A percentile compares a stretch with the other conserved stretches of the same genome.
phyloP scores from a whole-genome alignment of 2,797 vertebrate species.

The Naso thynnoides region DNA sequence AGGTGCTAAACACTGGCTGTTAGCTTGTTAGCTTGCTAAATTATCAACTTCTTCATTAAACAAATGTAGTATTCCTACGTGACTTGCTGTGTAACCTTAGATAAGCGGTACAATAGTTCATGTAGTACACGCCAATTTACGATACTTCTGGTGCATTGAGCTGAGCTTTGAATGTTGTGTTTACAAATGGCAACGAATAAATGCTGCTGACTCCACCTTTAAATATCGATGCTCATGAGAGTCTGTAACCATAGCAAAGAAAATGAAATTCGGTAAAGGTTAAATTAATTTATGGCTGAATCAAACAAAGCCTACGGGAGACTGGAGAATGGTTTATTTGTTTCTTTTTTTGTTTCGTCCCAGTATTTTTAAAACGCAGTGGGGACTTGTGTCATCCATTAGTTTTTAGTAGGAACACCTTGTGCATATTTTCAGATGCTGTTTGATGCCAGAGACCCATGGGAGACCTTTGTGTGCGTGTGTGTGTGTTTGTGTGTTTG shows the following conservation, averaged over 20 bases:
- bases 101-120: too few relatives aligned
- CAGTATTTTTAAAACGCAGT: neutral
- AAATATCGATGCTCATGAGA: neutral
- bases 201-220: too few relatives aligned
- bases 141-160: too few relatives aligned
- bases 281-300: constrained; percentile 3
- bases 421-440: constrained; percentile 17
- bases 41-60: too few relatives aligned
- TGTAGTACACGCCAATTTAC: too few relatives aligned
- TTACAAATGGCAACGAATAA: too few relatives aligned
- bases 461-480: neutral
- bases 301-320: too few relatives aligned
- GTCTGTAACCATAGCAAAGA: constrained; percentile 11
- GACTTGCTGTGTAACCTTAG: too few relatives aligned
- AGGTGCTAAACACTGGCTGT: too few relatives aligned
- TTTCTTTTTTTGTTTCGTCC: constrained; percentile 1
- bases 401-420: constrained; percentile 3
- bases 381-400: constrained; percentile 1
- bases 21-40: too few relatives aligned
- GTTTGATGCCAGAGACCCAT: neutral
- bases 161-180: too few relatives aligned
- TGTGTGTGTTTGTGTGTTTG: constrained; percentile 18
- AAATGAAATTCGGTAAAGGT: constrained; percentile 7
- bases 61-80: too few relatives aligned
- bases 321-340: neutral